Conservation (phyloP, 2,113 vertebrate species). For the Xyrauchen texanus region DNA sequence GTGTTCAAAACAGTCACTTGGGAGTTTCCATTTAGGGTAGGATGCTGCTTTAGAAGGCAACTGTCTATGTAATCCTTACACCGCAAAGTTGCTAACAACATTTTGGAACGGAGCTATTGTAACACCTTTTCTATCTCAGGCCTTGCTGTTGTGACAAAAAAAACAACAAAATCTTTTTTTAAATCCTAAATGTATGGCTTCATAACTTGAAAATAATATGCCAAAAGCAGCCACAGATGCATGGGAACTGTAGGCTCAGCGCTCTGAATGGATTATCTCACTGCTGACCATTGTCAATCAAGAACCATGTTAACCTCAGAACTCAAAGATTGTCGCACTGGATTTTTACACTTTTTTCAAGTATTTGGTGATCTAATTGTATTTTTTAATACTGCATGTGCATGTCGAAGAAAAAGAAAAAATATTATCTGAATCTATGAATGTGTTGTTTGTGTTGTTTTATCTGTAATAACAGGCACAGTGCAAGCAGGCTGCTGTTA, state of each 20-base stretch:
- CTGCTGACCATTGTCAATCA: conserved; percentile 59
- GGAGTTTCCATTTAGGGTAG: too few relatives aligned
- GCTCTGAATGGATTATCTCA: conserved; percentile 68
- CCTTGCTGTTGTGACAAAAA: too few relatives aligned
- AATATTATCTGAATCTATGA: conserved; percentile 61
- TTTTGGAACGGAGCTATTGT: too few relatives aligned
- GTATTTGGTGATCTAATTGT: conserved; percentile 68
- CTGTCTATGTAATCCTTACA: too few relatives aligned
- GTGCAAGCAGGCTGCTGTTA: conserved; percentile 56
- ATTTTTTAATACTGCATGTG: conserved; percentile 79
- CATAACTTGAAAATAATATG: background rate
- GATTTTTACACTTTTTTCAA: conserved; percentile 73
- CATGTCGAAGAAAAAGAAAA: conserved; percentile 65
- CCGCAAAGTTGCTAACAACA: too few relatives aligned
- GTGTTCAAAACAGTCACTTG: too few relatives aligned
- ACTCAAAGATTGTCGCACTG: conserved; percentile 74
- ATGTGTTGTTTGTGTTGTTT: conserved; percentile 66
- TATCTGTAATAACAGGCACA: conserved; percentile 49
- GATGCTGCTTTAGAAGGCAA: too few relatives aligned
- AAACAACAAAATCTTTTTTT: too few relatives aligned
- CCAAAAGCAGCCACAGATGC: background rate
- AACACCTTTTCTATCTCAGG: too few relatives aligned
- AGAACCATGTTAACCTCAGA: conserved; percentile 76
- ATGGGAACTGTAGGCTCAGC: conserved; percentile 29
- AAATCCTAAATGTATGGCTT: too few relatives aligned